Conservation (phyloP, 2,888 invertebrate genomes). For the Iselma pallidipennis region DNA sequence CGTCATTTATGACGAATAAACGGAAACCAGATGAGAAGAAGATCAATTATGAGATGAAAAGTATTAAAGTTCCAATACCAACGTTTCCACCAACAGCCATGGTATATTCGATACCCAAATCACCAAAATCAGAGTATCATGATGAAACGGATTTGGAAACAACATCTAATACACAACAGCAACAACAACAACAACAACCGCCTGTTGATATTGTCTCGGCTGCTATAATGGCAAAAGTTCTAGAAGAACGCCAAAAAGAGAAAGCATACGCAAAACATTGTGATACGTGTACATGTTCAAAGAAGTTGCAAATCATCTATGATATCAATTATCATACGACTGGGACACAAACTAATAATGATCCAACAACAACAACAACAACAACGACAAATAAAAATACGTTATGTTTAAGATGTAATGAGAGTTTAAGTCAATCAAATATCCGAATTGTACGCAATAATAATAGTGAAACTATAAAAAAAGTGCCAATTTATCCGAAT, state of each 20-base stretch:
- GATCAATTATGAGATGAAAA: constrained; percentile 59
- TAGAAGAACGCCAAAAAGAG: constrained; percentile 85
- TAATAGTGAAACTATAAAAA: constrained; percentile 30
- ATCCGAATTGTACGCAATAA: constrained; percentile 41
- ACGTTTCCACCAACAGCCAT: constrained; percentile 86
- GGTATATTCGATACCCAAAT: constrained; percentile 68
- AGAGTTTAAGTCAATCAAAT: constrained; percentile 34
- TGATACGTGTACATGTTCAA: constrained; percentile 76
- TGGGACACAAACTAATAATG: constrained; percentile 68
- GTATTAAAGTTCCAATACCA: constrained; percentile 74
- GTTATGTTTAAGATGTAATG: constrained; percentile 66
- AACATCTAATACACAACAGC: background rate
- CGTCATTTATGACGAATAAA: constrained; percentile 73
- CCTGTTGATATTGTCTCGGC: constrained; percentile 80
- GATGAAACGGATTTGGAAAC: constrained; percentile 59
- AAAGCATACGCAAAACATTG: constrained; percentile 78
- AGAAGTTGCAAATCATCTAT: constrained; percentile 59
- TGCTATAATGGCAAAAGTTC: constrained; percentile 87
- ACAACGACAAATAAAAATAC: too few species aligned
- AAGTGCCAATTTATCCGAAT: constrained; percentile 26
- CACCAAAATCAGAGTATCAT: constrained; percentile 46
- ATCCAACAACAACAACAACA: constrained; percentile 42
- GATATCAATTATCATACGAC: constrained; percentile 63
- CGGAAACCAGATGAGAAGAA: constrained; percentile 57
- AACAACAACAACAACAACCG: constrained; percentile 41